Evolutionary conservation across 2,888 invertebrate genomes (phyloP).

Genomic region (Xylophagus ater): DNA sequence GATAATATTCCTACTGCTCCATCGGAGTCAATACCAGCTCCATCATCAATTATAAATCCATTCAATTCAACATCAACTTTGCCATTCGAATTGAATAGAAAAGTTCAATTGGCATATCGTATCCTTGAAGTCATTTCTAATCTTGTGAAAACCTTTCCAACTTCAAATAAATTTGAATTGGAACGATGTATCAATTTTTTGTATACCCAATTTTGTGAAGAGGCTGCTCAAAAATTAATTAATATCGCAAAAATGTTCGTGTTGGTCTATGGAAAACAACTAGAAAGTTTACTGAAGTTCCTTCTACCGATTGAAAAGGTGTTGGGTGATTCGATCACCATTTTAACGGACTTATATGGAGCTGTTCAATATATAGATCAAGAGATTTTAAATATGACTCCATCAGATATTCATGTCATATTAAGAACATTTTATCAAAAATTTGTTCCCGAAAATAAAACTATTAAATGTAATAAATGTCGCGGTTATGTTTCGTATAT

Average conservation of each 20-base stretch:
- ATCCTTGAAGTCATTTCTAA: background rate
- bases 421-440: background rate
- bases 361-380: background rate
- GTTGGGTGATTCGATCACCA: background rate
- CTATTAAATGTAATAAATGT: slow-evolving; percentile 4
- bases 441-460: background rate
- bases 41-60: background rate
- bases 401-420: background rate
- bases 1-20: slow-evolving; percentile 24
- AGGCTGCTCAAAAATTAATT: background rate
- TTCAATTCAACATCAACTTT: background rate
- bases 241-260: background rate
- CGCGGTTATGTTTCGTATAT: slow-evolving; percentile 1
- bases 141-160: background rate
- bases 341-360: background rate
- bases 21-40: slow-evolving; percentile 25
- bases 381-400: slow-evolving; percentile 1
- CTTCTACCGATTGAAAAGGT: slow-evolving; percentile 6
- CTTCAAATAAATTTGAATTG: slow-evolving; percentile 2
- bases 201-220: background rate
- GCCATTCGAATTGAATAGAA: background rate
- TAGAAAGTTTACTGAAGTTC: background rate
- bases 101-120: background rate
- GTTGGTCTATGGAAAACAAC: background rate
- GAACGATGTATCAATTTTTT: slow-evolving; percentile 1